Conservation (phyloP, 2,888 invertebrate species). For the Megaustenia siamemsis region DNA sequence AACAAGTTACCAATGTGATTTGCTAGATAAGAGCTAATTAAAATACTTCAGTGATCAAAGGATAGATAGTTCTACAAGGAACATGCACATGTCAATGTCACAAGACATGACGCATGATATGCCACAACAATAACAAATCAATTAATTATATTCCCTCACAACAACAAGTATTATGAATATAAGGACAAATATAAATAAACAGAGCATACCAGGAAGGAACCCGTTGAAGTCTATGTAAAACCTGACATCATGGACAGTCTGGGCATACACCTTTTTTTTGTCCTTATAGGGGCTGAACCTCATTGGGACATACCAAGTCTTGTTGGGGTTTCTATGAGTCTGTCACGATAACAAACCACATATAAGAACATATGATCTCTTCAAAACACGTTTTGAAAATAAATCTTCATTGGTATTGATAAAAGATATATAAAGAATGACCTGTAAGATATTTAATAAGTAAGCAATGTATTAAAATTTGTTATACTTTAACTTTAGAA, state of each 20-base stretch:
- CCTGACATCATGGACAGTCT: slow-evolving; percentile 68
- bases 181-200: not conserved
- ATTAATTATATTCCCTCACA: too few relatives aligned
- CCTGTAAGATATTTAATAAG: not conserved
- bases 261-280: slow-evolving; percentile 62
- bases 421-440: not conserved
- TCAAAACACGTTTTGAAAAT: not conserved
- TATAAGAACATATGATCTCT: not conserved
- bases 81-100: too few relatives aligned
- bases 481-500: too few relatives aligned
- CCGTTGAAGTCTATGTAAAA: slow-evolving; percentile 78
- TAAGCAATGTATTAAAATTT: not conserved
- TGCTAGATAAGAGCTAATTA: too few relatives aligned
- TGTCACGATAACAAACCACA: not conserved
- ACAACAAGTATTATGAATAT: not conserved
- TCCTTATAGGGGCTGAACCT: slow-evolving; percentile 63
- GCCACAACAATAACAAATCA: too few relatives aligned
- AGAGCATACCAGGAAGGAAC: slow-evolving; percentile 76
- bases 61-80: too few relatives aligned
- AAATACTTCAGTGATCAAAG: too few relatives aligned
- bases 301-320: slow-evolving; percentile 74
- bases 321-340: slow-evolving; percentile 52
- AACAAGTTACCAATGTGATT: too few relatives aligned
- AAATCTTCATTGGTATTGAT: not conserved
- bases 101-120: too few relatives aligned